These are phyloP conservation scores for Lepidurus packardi DNA, from an alignment of 1,140 invertebrate genomes.

Conservation along the genomic window DNA sequence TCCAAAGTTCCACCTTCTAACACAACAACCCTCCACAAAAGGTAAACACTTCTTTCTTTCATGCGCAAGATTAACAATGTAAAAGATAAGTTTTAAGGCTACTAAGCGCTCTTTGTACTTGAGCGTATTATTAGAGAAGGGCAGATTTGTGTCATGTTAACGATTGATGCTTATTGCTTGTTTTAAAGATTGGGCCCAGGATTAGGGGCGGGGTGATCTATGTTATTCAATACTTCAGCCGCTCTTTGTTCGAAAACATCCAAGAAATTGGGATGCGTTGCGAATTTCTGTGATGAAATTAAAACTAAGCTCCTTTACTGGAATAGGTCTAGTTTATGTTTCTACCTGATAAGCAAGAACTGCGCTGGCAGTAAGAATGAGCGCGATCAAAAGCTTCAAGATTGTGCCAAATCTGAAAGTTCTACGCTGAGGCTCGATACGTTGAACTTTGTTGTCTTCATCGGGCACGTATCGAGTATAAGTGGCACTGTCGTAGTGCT, in stretches of 20 bases:
- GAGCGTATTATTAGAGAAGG: slow-evolving; percentile 1
- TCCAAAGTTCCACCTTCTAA: not conserved
- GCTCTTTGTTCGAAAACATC: slow-evolving; percentile 28
- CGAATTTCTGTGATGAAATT: not conserved
- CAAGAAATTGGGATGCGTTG: not conserved
- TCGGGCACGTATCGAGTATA: not conserved
- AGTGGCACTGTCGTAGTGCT: not conserved
- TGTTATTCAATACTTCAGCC: slow-evolving; percentile 30
- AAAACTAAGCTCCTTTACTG: not conserved
- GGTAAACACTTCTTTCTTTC: slow-evolving; percentile 1
- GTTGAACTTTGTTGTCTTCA: not conserved
- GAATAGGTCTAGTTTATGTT: not conserved
- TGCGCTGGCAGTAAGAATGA: not conserved
- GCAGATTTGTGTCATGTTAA: slow-evolving; percentile 18
- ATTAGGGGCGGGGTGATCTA: slow-evolving; percentile 32
- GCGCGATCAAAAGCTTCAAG: not conserved
- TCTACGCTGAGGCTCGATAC: not conserved
- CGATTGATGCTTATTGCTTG: not conserved
- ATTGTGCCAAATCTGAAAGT: slow-evolving; percentile 7
- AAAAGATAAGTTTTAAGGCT: not conserved
- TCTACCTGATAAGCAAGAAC: not conserved
- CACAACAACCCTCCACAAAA: slow-evolving; percentile 15
- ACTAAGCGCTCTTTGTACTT: slow-evolving; percentile 7
- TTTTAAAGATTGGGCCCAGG: not conserved
- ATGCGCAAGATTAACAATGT: slow-evolving; percentile 25